Evolutionary conservation across 1,140 invertebrate species (phyloP), one percentile per base, ranked within the genome.

Genomic region (Drosophila mojavensis): DNA sequence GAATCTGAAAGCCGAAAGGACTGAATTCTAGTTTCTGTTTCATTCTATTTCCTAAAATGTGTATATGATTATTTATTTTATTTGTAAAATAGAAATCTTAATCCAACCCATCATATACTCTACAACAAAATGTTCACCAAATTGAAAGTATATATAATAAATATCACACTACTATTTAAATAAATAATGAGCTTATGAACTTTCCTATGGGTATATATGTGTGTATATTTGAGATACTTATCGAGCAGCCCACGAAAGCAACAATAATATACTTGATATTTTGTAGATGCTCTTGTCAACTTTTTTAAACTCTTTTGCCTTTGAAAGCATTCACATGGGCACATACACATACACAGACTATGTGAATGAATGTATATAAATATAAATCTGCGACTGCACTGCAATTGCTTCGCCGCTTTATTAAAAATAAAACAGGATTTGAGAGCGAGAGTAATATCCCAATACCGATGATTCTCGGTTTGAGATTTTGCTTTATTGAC

Each of bases 401-500:
- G 20, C 20, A 2, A 54, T 67, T 43, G 62, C 62, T 24, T 67
- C 36, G 62, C 62, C 26, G 63, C 39, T 70, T 51, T 64, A 71
- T 62, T 56, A 33, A 58, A 62, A 33, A 74, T 1, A 33, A 74
- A 74, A 74, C 71, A 69, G 71, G 66, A 62, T 51, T 74, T 62
- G 53, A 58, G 51, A 68, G 53, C 24, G 43, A 51, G 66, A 56
- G 59, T 56, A 65, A 55, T 30, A 65, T 59, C 24, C 48, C 26
- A n/a, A 59, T 41, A 39, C 15, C 48, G 63, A 11, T 61, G 50
- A 68, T 41, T 68, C 73, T 64, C 66, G 60, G 66, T 68, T 73
- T 55, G 60, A 60, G 15, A 15, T 28, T 54, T 36, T 56, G 67
- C 88, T 77, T 53, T 68, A 67, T 75, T 77, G 79, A 82, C 82